Percentiles rank a stretch among this genome's conserved stretches.
Evolutionary conservation across 2,113 vertebrate species (phyloP).

Genomic region (Phalacrocorax pelagicus): DNA sequence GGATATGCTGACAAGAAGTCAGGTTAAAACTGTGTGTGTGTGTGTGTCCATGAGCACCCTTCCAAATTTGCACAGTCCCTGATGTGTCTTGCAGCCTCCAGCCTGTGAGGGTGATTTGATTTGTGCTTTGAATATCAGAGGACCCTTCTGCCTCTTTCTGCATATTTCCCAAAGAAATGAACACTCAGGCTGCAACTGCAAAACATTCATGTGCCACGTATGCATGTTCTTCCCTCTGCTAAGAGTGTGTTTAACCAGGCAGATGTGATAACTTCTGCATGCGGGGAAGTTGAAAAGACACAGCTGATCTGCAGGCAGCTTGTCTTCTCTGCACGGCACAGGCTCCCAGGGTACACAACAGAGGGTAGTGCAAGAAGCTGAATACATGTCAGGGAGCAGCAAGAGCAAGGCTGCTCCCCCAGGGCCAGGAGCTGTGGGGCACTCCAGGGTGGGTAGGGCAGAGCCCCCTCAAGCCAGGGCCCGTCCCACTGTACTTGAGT

Average conservation of each 20-base stretch:
- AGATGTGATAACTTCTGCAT: neutral
- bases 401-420: neutral
- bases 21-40: neutral
- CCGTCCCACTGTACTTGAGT: neutral
- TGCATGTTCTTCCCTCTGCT: neutral
- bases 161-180: neutral
- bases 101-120: neutral
- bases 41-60: neutral
- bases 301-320: neutral
- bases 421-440: accelerated
- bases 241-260: neutral
- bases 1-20: neutral
- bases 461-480: neutral
- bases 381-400: neutral
- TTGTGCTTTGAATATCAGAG: neutral
- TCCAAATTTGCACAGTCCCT: neutral
- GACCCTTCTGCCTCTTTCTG: neutral
- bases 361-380: neutral
- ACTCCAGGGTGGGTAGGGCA: neutral
- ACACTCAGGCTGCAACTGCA: neutral
- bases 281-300: neutral
- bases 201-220: neutral
- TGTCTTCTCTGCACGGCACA: neutral
- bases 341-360: neutral
- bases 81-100: neutral